phyloP scores from a whole-genome alignment of 2,888 invertebrate species.

The Dorcus hopei region DNA sequence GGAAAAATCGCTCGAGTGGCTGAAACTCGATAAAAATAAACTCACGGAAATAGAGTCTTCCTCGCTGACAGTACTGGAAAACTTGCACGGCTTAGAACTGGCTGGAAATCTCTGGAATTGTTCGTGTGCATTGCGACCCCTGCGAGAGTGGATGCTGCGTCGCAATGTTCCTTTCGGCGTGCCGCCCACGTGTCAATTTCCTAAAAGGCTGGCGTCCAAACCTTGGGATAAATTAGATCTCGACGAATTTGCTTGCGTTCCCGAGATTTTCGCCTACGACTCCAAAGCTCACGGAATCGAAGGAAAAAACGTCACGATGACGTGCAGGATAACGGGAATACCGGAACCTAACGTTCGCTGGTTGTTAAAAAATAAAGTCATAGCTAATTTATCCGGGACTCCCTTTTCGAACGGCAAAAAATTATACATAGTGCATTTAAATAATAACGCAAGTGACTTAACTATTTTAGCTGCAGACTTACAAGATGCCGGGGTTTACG shows the following conservation, averaged over 20 bases:
- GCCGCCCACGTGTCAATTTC: constrained; percentile 68
- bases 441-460: constrained; percentile 68
- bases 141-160: constrained; percentile 75
- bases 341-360: constrained; percentile 72
- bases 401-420: constrained; percentile 55
- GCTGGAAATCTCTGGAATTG: constrained; percentile 83
- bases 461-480: constrained; percentile 69
- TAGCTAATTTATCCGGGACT: constrained; percentile 59
- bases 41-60: constrained; percentile 64
- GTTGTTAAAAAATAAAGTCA: constrained; percentile 67
- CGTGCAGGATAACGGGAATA: constrained; percentile 67
- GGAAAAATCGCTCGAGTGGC: constrained; percentile 69
- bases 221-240: constrained; percentile 74
- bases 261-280: constrained; percentile 62
- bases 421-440: constrained; percentile 64
- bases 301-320: constrained; percentile 70
- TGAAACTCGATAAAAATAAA: constrained; percentile 74
- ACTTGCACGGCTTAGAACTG: constrained; percentile 71
- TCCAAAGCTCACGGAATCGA: constrained; percentile 63
- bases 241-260: constrained; percentile 78
- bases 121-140: constrained; percentile 69
- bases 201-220: constrained; percentile 60
- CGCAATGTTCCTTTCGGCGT: constrained; percentile 72
- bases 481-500: constrained; percentile 73
- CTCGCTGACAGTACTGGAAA: constrained; percentile 64